Conservation (phyloP, 37 sponge, comb jelly and placozoan genomes). For the Cliona cf. orientalis region DNA sequence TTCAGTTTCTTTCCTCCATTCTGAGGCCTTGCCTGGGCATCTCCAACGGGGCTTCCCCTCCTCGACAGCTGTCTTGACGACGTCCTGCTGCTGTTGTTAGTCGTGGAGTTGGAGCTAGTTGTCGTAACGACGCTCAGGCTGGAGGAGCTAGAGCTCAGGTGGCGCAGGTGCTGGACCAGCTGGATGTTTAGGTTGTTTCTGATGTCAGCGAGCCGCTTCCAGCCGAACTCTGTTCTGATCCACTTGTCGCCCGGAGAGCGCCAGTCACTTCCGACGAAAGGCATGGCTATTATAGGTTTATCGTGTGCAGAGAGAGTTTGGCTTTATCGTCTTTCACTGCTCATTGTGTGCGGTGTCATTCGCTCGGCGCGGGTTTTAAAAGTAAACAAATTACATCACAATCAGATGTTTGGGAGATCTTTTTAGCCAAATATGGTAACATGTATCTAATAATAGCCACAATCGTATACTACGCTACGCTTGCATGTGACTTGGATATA, state of each 20-base stretch:
- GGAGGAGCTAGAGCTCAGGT: not conserved
- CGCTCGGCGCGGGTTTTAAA: too few relatives aligned
- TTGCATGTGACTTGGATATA: too few relatives aligned
- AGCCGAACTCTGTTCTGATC: slow-evolving; percentile 51
- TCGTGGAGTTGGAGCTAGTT: not conserved
- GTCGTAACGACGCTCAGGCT: too few relatives aligned
- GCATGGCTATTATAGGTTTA: not conserved
- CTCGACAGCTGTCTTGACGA: not conserved
- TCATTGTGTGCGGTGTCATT: too few relatives aligned
- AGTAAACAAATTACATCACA: too few relatives aligned
- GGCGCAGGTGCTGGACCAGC: slow-evolving; percentile 10
- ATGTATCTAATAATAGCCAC: too few relatives aligned
- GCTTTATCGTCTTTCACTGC: too few relatives aligned
- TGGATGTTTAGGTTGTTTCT: slow-evolving; percentile 3
- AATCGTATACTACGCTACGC: too few relatives aligned
- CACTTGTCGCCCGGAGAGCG: slow-evolving; percentile 44
- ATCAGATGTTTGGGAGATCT: too few relatives aligned
- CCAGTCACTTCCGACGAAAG: slow-evolving; percentile 37
- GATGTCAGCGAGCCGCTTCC: slow-evolving; percentile 27
- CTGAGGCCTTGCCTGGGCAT: not conserved
- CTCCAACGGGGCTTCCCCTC: not conserved
- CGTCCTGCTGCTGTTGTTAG: not conserved
- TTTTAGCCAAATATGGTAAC: too few relatives aligned
- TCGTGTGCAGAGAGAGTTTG: too few relatives aligned
- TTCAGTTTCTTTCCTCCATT: slow-evolving; percentile 1